Conservation (phyloP, 2,888 invertebrate species). For the Aspidiotus rigidus region DNA sequence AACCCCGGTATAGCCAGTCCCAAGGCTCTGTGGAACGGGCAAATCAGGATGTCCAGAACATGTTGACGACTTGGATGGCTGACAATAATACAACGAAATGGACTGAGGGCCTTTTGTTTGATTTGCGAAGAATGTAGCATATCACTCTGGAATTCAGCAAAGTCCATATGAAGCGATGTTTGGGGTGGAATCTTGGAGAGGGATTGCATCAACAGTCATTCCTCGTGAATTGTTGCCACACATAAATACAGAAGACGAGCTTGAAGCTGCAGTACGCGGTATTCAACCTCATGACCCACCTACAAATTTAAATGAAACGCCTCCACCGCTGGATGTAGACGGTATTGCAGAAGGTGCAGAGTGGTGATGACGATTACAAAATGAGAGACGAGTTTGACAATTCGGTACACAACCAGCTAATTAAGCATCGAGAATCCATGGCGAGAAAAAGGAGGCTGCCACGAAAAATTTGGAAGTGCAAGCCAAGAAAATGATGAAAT, state of each 20-base stretch:
- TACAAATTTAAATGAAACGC: not conserved
- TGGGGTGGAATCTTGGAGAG: not conserved
- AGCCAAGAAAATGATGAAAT: not conserved
- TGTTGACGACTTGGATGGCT: not conserved
- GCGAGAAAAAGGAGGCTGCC: not conserved
- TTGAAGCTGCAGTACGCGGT: not conserved
- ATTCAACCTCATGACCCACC: not conserved
- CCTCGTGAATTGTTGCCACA: not conserved
- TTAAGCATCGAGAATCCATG: not conserved
- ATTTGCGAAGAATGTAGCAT: slow-evolving; percentile 6
- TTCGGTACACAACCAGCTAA: not conserved
- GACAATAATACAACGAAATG: slow-evolving; percentile 2
- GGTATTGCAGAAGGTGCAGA: not conserved
- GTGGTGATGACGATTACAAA: not conserved
- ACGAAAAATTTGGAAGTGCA: not conserved
- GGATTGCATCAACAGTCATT: not conserved
- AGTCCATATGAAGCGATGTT: slow-evolving; percentile 20
- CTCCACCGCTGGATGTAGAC: not conserved
- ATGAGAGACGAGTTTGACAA: not conserved
- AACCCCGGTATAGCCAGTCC: slow-evolving; percentile 40
- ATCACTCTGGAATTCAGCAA: not conserved
- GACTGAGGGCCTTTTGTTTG: slow-evolving; percentile 9
- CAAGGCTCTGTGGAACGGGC: slow-evolving; percentile 39
- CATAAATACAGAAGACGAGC: slow-evolving; percentile 11
- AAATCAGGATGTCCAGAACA: slow-evolving; percentile 15